Conservation (phyloP, 2,113 vertebrate genomes). For the Marcusenius ussheri region DNA sequence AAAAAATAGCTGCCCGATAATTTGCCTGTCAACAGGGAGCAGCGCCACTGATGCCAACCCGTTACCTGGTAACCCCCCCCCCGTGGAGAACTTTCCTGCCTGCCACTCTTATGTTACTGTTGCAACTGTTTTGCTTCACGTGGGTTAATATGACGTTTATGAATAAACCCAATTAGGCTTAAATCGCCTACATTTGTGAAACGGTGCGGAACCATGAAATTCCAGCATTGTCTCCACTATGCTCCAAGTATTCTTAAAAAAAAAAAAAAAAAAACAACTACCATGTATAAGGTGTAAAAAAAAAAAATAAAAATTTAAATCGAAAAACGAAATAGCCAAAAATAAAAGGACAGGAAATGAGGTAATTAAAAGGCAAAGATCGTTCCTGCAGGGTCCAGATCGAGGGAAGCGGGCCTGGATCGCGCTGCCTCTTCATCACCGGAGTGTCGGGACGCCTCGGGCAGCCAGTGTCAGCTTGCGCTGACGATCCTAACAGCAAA, state of each 20-base stretch:
- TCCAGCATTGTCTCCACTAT: background rate
- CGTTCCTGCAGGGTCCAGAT: slow-evolving; percentile 15
- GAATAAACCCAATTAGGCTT: background rate
- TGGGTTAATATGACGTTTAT: background rate
- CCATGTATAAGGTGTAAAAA: background rate
- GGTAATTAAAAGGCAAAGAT: slow-evolving; percentile 4
- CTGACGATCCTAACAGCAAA: background rate
- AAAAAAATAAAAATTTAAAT: background rate
- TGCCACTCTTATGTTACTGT: background rate
- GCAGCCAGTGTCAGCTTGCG: background rate
- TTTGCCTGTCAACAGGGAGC: background rate
- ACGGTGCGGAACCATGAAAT: background rate
- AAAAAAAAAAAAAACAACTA: background rate
- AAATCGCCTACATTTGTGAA: background rate
- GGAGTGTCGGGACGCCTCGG: background rate
- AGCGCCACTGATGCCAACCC: background rate
- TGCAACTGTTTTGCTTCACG: background rate
- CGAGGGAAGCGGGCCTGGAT: background rate
- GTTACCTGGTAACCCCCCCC: background rate
- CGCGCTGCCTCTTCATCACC: background rate
- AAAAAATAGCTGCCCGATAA: background rate
- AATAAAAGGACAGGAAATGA: background rate
- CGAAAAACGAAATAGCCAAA: background rate
- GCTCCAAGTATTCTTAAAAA: background rate
- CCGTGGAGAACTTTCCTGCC: background rate